Conservation (phyloP, 2,888 invertebrate genomes). For the Acronicta aceris region DNA sequence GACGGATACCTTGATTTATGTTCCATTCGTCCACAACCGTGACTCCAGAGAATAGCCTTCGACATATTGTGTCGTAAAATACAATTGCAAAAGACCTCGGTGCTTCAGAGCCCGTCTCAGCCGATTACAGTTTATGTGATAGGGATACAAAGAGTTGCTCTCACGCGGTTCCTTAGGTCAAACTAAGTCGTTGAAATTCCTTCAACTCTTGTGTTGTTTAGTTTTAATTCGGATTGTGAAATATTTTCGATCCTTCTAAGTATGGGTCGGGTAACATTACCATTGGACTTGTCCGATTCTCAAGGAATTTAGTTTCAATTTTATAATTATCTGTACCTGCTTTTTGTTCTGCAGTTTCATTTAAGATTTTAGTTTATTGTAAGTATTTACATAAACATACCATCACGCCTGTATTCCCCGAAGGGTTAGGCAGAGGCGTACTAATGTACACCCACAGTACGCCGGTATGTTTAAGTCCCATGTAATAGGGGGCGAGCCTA, state of each 20-base stretch:
- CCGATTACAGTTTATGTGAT: conserved; percentile 28
- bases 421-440: too few species aligned
- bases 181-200: conserved; percentile 8
- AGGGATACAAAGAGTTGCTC: conserved; percentile 7
- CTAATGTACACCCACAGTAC: too few species aligned
- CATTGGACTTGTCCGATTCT: too few species aligned
- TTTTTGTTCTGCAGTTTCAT: too few species aligned
- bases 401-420: too few species aligned
- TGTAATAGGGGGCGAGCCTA: too few species aligned
- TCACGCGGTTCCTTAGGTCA: conserved; percentile 13
- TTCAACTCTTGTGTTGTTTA: neutral
- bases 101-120: conserved; percentile 1
- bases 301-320: too few species aligned
- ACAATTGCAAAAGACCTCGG: conserved; percentile 17
- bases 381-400: too few species aligned
- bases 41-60: conserved; percentile 9
- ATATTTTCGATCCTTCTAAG: neutral
- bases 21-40: conserved; percentile 14
- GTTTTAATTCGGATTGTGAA: neutral
- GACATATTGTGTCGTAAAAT: conserved; percentile 29
- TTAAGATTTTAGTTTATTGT: too few species aligned
- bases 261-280: too few species aligned
- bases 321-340: too few species aligned
- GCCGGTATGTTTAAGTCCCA: too few species aligned
- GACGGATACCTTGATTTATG: neutral